Base-by-base conservation (phyloP, 35 echinoderm and acorn worm genomes). In the Lytechinus pictus region DNA sequence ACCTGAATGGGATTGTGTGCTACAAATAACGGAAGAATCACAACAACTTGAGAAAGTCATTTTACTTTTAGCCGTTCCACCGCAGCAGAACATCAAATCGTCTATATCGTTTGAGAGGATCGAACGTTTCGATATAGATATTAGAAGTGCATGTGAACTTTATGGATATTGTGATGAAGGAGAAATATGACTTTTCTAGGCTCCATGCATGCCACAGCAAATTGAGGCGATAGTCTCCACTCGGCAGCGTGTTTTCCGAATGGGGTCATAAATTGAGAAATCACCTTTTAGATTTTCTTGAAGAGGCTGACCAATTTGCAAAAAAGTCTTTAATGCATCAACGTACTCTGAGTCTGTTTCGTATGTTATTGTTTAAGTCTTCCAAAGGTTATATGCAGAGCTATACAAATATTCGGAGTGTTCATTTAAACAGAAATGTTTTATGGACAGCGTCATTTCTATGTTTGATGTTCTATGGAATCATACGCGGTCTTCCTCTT, bases 371-470 rank as follows among this genome's bases (percentile, higher is more conserved):
- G n/a, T 79, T n/a, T 16, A 79, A 19, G 66, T 79, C 66, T 79
- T 79, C 66, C 66, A 79, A 79, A 79, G 66, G 66, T 79, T 79
- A 79, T 79, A 79, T 79, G 66, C 66, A 24, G 6, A 24, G n/a
- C 66, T 24, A 79, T 79, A 16, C 66, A 79, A 79, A 79, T 79
- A 79, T 79, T 79, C 21, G 66, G 66, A 79, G 14, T 4, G 66
- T 79, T 8, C 66, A 79, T 79, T 79, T 79, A 79, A 79, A 79
- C 66, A 79, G 66, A 79, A 79, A 79, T 79, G 66, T 79, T 79
- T 79, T 79, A 79, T 24, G 66, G 21, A 24, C 21, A 14, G 66
- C 14, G 66, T 79, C 66, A 79, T 79, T 79, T 79, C 19, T n/a
- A 7, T 79, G 66, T 79, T 24, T 79, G 66, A 79, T 79, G 21